Base-by-base conservation (phyloP, 2,888 invertebrate species). In the Nipponacmea schrenckii region DNA sequence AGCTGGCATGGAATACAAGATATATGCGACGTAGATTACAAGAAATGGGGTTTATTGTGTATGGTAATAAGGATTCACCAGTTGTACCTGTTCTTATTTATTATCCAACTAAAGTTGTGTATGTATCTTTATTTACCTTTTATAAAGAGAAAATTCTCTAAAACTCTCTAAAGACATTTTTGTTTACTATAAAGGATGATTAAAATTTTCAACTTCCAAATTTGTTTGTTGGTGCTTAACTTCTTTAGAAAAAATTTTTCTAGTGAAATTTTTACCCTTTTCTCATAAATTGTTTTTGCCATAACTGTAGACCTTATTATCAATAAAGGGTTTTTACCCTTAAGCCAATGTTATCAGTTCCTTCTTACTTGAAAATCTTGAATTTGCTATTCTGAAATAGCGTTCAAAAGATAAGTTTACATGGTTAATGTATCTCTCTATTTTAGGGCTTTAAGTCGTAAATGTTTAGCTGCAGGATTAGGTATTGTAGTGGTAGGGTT, bases 401-500 rank as follows among this genome's bases (percentile, higher is more conserved):
- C n/a, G n/a, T n/a, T n/a, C n/a, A n/a, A n/a, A n/a, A n/a, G n/a
- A n/a, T 31, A 31, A 39, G 39, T 39, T 8, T 39, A 39, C 8
- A 39, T 39, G 4, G 39, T 39, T n/a, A n/a, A 39, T 5, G 10
- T 39, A 39, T 31, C 2, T 39, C 4, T 39, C 7, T 64, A 39
- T 88, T 91, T 73, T 85, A 95, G 95, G 62, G 93, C 93, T 79
- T 94, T 96, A 80, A 95, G 97, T 77, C 93, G 98, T 85, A 93
- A 93, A 73, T 92, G 97, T 81, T 92, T 94, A 69, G 92, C 92
- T 83, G 91, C 93, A 78, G 94, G 95, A 80, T 92, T 99, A 76
- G 98, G 97, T 70, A 93, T 94, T 20, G 98, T 98, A 12, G 97
- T 98, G 73, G 98, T 98, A 70, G 98, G 98, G 78, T 98, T 97